Evolutionary conservation across 2,113 vertebrate species (phyloP).

Genomic region (Salvelinus sp.): DNA sequence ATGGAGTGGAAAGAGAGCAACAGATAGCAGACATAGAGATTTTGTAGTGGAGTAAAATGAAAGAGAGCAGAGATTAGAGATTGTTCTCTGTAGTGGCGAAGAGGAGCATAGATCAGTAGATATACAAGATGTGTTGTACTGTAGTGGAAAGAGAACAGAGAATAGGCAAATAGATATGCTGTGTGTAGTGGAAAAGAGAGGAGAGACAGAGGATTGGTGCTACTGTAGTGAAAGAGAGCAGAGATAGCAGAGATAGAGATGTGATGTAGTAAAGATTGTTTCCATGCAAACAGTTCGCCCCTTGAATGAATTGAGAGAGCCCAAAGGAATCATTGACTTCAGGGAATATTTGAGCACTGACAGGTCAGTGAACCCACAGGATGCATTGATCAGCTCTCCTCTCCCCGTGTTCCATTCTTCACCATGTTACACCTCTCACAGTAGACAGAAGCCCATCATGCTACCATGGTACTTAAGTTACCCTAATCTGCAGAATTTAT

Average conservation of each 20-base stretch:
- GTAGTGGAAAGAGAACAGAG: too few relatives aligned
- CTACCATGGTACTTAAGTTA: neutral
- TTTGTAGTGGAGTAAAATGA: too few relatives aligned
- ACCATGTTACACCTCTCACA: conserved; percentile 41
- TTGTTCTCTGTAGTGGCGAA: too few relatives aligned
- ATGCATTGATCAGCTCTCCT: conserved; percentile 72
- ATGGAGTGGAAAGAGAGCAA: too few relatives aligned
- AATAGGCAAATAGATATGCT: too few relatives aligned
- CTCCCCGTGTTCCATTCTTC: conserved; percentile 48
- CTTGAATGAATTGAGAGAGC: too few relatives aligned
- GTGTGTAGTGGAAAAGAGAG: too few relatives aligned
- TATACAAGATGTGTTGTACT: conserved; percentile 10
- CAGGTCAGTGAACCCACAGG: conserved; percentile 67
- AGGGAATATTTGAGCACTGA: conserved; percentile 44
- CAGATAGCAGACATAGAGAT: too few relatives aligned
- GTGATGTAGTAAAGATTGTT: neutral
- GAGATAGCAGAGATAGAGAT: conserved; percentile 14
- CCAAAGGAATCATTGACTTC: too few relatives aligned
- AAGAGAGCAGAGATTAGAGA: too few relatives aligned
- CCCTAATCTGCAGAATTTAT: neutral
- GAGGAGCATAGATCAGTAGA: neutral
- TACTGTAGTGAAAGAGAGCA: neutral
- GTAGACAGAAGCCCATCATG: conserved; percentile 14
- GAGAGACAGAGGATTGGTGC: too few relatives aligned
- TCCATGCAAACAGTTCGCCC: too few relatives aligned